A percentile compares a stretch with the other conserved stretches of the same genome.
Conservation (phyloP, 1,140 invertebrate species). For the Colletes latitarsis region DNA sequence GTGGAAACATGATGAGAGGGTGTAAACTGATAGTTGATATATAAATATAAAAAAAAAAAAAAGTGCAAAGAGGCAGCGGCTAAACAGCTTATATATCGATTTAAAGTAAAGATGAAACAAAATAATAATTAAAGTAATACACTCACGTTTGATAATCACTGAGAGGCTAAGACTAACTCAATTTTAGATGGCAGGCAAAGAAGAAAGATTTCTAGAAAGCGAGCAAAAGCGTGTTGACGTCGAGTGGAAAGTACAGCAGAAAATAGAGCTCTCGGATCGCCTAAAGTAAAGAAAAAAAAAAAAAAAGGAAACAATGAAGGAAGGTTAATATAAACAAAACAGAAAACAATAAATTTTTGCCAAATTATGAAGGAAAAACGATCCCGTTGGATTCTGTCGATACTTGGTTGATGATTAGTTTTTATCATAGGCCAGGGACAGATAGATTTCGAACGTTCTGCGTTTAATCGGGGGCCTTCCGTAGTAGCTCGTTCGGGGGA, state of each 20-base stretch:
- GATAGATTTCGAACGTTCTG: not conserved
- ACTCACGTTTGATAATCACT: constrained; percentile 82
- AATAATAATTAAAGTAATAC: constrained; percentile 69
- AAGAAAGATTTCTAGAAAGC: constrained; percentile 32
- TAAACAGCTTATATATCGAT: constrained; percentile 75
- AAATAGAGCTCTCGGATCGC: constrained; percentile 45
- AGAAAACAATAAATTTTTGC: not conserved
- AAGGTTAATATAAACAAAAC: not conserved
- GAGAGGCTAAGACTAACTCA: constrained; percentile 82
- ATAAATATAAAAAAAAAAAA: constrained; percentile 44
- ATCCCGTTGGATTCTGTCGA: constrained; percentile 4
- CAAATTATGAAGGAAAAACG: not conserved
- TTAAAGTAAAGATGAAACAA: constrained; percentile 65
- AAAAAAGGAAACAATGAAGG: not conserved
- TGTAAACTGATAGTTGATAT: constrained; percentile 50
- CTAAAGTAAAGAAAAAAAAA: constrained; percentile 16
- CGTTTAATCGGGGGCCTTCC: constrained; percentile 19
- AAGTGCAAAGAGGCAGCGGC: constrained; percentile 74
- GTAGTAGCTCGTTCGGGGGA: constrained; percentile 21
- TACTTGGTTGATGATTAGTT: not conserved
- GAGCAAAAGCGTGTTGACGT: constrained; percentile 12
- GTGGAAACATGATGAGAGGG: not conserved
- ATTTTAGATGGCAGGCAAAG: constrained; percentile 70
- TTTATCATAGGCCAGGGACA: not conserved
- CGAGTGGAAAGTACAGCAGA: not conserved